These are phyloP conservation scores for Rapana venosa DNA, from an alignment of 2,888 invertebrate genomes.

Conservation along the genomic window DNA sequence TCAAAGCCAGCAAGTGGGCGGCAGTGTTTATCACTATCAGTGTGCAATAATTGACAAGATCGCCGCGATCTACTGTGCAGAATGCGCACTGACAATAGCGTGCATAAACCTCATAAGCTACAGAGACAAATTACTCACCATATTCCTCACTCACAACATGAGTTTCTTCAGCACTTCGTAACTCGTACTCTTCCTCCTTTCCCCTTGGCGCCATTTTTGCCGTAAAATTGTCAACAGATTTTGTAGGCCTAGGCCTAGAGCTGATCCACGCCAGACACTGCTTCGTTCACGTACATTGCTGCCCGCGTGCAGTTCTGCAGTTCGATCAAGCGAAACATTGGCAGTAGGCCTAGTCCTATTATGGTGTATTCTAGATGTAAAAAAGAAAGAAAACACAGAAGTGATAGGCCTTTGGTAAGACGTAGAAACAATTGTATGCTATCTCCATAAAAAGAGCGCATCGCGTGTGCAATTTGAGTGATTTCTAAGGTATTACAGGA, in stretches of 20 bases:
- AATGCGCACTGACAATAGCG: too few relatives aligned
- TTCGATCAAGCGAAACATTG: too few relatives aligned
- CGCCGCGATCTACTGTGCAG: too few relatives aligned
- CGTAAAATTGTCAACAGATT: neutral
- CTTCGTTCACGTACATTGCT: too few relatives aligned
- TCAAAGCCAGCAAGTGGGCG: too few relatives aligned
- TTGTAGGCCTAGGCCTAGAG: neutral
- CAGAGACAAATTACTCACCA: constrained; percentile 14
- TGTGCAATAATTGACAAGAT: too few relatives aligned
- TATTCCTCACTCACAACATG: neutral
- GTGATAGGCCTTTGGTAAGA: neutral
- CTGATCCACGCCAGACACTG: too few relatives aligned
- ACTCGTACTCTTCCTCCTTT: constrained; percentile 21
- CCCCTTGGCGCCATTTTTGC: constrained; percentile 15
- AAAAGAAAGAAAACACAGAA: neutral
- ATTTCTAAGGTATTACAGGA: neutral
- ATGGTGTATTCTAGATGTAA: neutral
- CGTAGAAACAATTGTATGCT: neutral
- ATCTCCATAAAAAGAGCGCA: neutral
- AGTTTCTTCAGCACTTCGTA: constrained; percentile 7
- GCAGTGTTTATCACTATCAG: too few relatives aligned
- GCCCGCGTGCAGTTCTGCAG: too few relatives aligned
- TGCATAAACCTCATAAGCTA: too few relatives aligned
- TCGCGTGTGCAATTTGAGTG: neutral
- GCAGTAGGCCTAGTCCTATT: too few relatives aligned